These are phyloP conservation scores for Rallus crepitans DNA, from an alignment of 2,797 vertebrate genomes.

Conservation along the genomic window DNA sequence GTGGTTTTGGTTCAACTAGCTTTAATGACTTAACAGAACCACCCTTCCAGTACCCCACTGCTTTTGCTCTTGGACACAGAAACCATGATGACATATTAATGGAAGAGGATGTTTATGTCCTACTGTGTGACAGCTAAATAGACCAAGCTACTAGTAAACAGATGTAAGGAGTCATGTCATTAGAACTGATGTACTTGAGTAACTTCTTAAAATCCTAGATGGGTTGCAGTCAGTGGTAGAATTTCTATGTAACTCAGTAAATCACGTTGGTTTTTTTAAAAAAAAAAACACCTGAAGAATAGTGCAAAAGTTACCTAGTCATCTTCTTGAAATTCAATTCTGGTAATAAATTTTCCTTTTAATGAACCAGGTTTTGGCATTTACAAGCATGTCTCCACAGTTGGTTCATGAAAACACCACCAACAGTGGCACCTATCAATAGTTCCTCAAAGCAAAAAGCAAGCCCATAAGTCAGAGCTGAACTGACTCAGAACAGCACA, in stretches of 20 bases:
- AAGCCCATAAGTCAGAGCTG: neutral
- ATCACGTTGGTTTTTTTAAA: neutral
- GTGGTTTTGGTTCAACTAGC: neutral
- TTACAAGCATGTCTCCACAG: neutral
- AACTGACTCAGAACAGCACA: neutral
- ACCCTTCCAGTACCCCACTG: neutral
- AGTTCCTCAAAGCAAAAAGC: neutral
- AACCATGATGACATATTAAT: neutral
- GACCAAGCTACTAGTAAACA: neutral
- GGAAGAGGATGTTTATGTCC: neutral
- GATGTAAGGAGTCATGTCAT: neutral
- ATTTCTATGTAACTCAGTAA: neutral
- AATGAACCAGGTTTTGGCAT: neutral
- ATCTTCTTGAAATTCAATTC: neutral
- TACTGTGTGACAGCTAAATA: neutral
- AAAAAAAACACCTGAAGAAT: neutral
- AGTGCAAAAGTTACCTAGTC: neutral
- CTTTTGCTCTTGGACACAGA: neutral
- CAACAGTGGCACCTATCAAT: accelerated
- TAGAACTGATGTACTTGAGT: neutral
- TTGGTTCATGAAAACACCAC: neutral
- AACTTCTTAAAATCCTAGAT: neutral
- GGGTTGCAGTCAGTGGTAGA: neutral
- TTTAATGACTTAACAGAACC: neutral
- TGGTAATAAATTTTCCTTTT: neutral